Base-by-base conservation (phyloP, 2,113 vertebrate genomes). In the Amblyopsis rosae region DNA sequence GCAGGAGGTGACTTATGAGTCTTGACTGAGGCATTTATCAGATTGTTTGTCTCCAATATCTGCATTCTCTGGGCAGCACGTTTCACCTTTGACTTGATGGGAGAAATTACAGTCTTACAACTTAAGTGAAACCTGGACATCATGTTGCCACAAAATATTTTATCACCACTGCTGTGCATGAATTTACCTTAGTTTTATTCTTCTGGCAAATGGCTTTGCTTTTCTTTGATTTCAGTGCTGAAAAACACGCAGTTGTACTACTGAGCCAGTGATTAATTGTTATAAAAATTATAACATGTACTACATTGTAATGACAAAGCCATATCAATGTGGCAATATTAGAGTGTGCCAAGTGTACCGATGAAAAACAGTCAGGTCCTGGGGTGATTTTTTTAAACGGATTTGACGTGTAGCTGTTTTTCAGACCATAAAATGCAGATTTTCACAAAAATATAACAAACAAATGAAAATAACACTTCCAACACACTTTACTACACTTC, bases 211-310 rank as follows among this genome's bases (percentile, higher is more conserved):
- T 26, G 9, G 67, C 75, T 70, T 76, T 64, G 9, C 9, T 48
- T 56, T 67, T 68, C 76, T 75, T 84, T 49, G 60, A 2, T 65
- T 79, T 69, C 46, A 63, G 53, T 26, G 12, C 87, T 90, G 71
- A 71, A 86, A 84, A 51, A 80, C 45, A 86, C n/a, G 11, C n/a
- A 77, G 49, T 35, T 59, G 13, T 10, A 61, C 35, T 59, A 41
- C 9, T 41, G 32, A 59, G 32, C 6, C 13, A 41, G 15, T 13
- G 2, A 26, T 26, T 59, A 15, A 41, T 4, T 1, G 19, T 19
- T 5, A 57, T 7, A 51, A 51, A 50, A 51, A 51, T n/a, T 50
- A 13, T 50, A 8, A 50, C 13, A 50, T 50, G 26, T 26, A 26
- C 26, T 26, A 26, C 26, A 41, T 41, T 41, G 6, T 41, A 5